These are phyloP conservation scores for Rugalucina vietnamica DNA, from an alignment of 2,888 invertebrate genomes.

Conservation along the genomic window DNA sequence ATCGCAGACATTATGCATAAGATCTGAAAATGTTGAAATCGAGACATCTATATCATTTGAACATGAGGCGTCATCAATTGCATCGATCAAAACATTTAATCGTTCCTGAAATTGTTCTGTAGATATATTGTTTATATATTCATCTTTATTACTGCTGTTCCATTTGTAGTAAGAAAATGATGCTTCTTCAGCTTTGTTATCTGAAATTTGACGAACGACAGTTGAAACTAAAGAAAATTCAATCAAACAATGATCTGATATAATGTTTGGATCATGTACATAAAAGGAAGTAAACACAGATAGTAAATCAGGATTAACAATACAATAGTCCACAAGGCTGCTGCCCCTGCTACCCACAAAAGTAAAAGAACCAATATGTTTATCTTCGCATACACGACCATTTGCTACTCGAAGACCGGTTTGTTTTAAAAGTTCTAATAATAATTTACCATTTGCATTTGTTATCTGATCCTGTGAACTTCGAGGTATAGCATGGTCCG, in stretches of 20 bases:
- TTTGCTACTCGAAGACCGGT: conserved; percentile 30
- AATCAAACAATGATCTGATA: conserved; percentile 28
- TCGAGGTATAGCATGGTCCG: neutral
- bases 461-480: conserved; percentile 10
- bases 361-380: conserved; percentile 13
- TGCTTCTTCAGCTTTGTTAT: neutral
- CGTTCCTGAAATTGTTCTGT: neutral
- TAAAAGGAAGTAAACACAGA: neutral
- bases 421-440: conserved; percentile 35
- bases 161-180: neutral
- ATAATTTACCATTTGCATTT: conserved; percentile 10
- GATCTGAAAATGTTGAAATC: neutral
- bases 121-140: neutral
- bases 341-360: conserved; percentile 11
- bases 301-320: neutral
- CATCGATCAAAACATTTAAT: neutral
- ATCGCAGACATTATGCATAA: neutral
- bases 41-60: neutral
- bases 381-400: conserved; percentile 15
- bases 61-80: neutral
- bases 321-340: conserved; percentile 16
- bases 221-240: neutral
- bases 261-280: conserved; percentile 24
- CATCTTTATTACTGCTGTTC: neutral
- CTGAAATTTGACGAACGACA: neutral